Conservation (phyloP, 1,140 invertebrate genomes). For the Pseudomyrmex flavicornis region DNA sequence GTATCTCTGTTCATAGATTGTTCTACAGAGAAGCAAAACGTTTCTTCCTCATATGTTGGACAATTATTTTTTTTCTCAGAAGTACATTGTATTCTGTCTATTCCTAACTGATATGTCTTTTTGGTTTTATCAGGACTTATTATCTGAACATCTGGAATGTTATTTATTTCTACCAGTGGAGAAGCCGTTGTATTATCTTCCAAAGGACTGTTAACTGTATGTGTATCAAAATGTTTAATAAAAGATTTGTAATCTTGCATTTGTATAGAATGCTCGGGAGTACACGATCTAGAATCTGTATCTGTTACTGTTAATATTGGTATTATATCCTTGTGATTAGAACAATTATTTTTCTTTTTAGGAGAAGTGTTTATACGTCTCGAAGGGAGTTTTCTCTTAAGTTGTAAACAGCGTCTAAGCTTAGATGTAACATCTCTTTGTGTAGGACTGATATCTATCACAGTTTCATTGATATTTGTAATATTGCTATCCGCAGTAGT, state of each 20-base stretch:
- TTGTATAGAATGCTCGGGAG: slow-evolving; percentile 5
- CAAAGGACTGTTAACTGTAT: neutral
- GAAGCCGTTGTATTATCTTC: neutral
- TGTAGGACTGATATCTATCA: slow-evolving; percentile 64
- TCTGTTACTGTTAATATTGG: neutral
- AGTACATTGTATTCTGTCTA: neutral
- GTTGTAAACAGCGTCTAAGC: slow-evolving; percentile 6
- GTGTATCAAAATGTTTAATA: neutral
- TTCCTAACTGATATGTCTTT: neutral
- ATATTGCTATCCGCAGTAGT: neutral
- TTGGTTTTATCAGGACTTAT: neutral
- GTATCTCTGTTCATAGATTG: slow-evolving; percentile 36
- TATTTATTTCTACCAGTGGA: neutral
- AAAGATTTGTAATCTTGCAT: neutral
- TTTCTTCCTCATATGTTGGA: slow-evolving; percentile 65
- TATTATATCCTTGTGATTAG: neutral
- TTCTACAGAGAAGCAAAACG: slow-evolving; percentile 68
- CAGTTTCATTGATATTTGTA: neutral
- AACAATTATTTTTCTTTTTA: slow-evolving; percentile 7
- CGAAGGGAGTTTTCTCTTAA: slow-evolving; percentile 21
- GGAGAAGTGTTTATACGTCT: slow-evolving; percentile 12
- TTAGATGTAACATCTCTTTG: slow-evolving; percentile 2
- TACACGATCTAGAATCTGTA: neutral
- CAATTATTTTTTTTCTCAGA: neutral
- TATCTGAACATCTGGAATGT: too few relatives aligned